Evolutionary conservation across 2,113 vertebrate genomes (phyloP), one percentile per base, ranked within the genome.

Genomic region (Alligator sinensis): DNA sequence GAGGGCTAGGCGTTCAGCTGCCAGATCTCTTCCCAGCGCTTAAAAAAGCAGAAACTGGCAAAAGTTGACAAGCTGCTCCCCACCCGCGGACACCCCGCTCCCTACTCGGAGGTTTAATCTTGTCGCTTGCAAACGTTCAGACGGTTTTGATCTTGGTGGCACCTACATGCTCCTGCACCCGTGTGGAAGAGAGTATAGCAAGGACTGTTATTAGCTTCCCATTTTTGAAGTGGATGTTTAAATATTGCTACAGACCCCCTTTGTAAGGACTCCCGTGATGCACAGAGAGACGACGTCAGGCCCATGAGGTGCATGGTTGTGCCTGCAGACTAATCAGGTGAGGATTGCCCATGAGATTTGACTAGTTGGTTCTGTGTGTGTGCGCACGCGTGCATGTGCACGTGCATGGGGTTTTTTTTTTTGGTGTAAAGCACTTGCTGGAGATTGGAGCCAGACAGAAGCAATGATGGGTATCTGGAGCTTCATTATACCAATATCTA

Each of bases 301-400:
- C 93, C 89, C 57, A 62, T 66, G 59, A 75, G 91, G 82, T 81
- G 89, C 88, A 91, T 91, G 92, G 92, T 96, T 96, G 95, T 94
- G 95, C 95, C 94, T 96, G 95, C 94, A 81, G 93, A 91, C 95
- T 79, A 75, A 95, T 91, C 97, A 89, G 72, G 92, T 64, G 59
- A 81, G 76, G 87, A 91, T 77, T 91, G 88, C 62, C 19, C 88
- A 19, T 62, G 15, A 22, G 93, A 58, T 8, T 78, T 92, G 87
- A 84, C 89, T 84, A 77, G 62, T 55, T 76, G 87, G 61, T 22
- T 3, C 5, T 60, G 15, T 60, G 19, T 60, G 47, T 47, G 47
- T 9, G 47, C 47, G 47, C 47, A 7, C 47, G 7, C 34, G 34
- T 34, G 34, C 34, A 34, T 34, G 34, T 34, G 34, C 34, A 34